These are phyloP conservation scores for Spatulosminthurus flaviceps DNA, from an alignment of 2,888 invertebrate genomes.

Conservation along the genomic window DNA sequence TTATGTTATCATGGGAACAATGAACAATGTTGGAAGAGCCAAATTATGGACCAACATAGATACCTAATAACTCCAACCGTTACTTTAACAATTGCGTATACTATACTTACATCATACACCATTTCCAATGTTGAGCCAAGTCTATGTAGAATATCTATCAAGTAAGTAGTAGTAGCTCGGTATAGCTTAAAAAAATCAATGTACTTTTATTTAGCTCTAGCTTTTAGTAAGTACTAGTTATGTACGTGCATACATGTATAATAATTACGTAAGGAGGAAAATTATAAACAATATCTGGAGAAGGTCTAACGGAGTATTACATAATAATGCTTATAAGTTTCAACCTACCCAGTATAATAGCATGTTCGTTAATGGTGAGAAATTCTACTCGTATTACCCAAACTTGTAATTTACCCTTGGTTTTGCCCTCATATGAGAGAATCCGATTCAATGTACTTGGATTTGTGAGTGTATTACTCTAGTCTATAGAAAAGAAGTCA, in stretches of 20 bases:
- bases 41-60: conserved; percentile 28
- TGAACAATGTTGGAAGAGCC: conserved; percentile 4
- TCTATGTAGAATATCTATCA: too few relatives aligned
- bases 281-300: conserved; percentile 8
- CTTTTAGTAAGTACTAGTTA: too few relatives aligned
- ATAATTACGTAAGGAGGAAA: not conserved
- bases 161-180: too few relatives aligned
- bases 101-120: too few relatives aligned
- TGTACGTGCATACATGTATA: not conserved
- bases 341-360: not conserved
- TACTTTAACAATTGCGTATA: not conserved
- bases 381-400: not conserved
- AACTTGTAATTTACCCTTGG: not conserved
- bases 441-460: not conserved
- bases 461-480: not conserved
- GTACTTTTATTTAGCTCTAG: too few relatives aligned
- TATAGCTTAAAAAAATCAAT: too few relatives aligned
- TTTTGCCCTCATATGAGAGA: not conserved
- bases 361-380: not conserved
- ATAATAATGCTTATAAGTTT: not conserved
- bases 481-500: not conserved
- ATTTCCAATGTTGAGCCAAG: too few relatives aligned
- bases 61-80: not conserved
- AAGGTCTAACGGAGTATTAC: not conserved
- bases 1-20: conserved; percentile 19